Conservation (phyloP, 2,797 vertebrate genomes). For the Phyllotis vaccarum region DNA sequence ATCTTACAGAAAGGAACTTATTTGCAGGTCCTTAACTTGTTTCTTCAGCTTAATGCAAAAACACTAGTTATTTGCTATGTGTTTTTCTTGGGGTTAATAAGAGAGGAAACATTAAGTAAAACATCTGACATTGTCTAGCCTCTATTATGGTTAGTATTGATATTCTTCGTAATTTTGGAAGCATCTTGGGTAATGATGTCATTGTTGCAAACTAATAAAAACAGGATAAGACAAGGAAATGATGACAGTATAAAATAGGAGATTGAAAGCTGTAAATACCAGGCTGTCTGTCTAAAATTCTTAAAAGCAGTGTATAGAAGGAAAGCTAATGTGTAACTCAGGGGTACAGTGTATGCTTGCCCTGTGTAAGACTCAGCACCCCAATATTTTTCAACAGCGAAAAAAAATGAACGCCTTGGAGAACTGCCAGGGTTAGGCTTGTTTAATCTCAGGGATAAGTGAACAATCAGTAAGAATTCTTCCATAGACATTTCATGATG, state of each 20-base stretch:
- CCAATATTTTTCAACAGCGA: neutral
- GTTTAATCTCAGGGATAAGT: neutral
- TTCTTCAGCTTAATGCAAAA: slow-evolving; percentile 49
- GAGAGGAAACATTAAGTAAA: slow-evolving; percentile 17
- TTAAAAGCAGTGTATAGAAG: neutral
- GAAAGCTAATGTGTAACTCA: too few species aligned
- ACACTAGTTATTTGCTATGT: neutral
- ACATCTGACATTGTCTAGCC: neutral
- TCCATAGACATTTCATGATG: neutral
- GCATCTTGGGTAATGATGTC: neutral
- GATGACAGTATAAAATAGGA: neutral
- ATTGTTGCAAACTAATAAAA: slow-evolving; percentile 54
- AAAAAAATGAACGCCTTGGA: neutral
- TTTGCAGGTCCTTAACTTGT: slow-evolving; percentile 25
- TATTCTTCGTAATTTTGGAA: slow-evolving; percentile 42
- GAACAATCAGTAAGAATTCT: neutral
- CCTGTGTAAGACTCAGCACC: neutral
- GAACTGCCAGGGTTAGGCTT: neutral
- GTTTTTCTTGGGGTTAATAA: slow-evolving; percentile 14
- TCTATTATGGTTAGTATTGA: neutral
- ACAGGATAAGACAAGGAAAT: slow-evolving; percentile 54
- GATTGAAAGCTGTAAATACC: neutral
- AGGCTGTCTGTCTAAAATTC: neutral
- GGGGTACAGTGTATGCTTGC: neutral
- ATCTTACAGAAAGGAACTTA: neutral